phyloP scores from a whole-genome alignment of 2,888 invertebrate genomes.

The Pristionchus maxplancki region DNA sequence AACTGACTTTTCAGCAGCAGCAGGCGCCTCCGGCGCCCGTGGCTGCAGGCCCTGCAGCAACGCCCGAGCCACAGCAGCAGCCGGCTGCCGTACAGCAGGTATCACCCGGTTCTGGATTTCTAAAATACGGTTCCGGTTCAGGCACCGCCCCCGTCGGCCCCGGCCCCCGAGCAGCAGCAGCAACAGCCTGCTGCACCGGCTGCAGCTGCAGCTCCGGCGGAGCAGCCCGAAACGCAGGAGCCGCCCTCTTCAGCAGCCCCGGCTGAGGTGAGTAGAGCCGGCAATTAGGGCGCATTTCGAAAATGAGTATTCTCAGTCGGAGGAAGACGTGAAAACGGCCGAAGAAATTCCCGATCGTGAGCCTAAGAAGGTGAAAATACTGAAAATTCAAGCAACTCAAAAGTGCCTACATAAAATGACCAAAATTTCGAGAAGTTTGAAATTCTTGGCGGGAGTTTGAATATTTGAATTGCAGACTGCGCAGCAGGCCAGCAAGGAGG shows the following conservation, averaged over 20 bases:
- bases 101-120: background rate
- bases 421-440: background rate
- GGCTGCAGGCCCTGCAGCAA: too few relatives aligned
- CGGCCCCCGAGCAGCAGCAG: background rate
- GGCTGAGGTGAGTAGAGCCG: background rate
- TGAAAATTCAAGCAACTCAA: background rate
- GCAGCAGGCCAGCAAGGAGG: background rate
- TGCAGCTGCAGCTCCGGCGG: background rate
- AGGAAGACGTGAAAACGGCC: slow-evolving; percentile 10
- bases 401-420: background rate
- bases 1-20: background rate
- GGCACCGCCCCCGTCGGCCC: background rate
- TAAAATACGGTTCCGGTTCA: background rate
- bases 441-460: background rate
- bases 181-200: background rate
- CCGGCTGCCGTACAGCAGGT: background rate
- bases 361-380: slow-evolving; percentile 20
- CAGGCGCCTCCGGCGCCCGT: too few relatives aligned
- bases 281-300: background rate
- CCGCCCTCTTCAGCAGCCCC: background rate
- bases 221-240: background rate
- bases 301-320: background rate
- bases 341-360: slow-evolving; percentile 19
- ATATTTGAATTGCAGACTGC: background rate
- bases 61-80: background rate